Base-by-base conservation (phyloP, 2,113 vertebrate species). In the human region DNA sequence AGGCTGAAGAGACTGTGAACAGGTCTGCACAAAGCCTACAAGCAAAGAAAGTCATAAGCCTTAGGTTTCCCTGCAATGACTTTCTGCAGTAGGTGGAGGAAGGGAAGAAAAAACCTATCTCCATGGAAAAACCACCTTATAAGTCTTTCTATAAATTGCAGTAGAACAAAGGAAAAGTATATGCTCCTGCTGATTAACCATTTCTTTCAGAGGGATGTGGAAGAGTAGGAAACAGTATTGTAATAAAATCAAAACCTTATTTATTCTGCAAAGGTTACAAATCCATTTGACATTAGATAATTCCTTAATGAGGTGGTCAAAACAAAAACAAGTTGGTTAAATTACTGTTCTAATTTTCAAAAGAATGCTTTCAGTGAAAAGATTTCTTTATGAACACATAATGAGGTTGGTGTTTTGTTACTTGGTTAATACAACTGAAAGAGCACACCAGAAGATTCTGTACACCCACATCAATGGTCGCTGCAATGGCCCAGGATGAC, bases 351-450 rank as follows among this genome's bases (percentile, higher is more conserved):
- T 89, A 35, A 72, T 64, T 66, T 66, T 91, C 22, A 57, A 91
- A 97, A 76, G 43, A 8, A 80, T 82, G 32, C 57, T 32, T 93
- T 92, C 40, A 70, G 48, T 40, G n/a, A 90, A 95, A 95, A 81
- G 32, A n/a, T 32, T 45, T 73, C 45, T 75, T 50, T 43, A 79
- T 17, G 20, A 70, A 76, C 12, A 57, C 12, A n/a, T 27, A 78
- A 27, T 78, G 85, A 81, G 25, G 45, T 45, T 75, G 59, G 13
- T 90, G 48, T 89, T 64, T 82, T 50, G 14, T 83, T 85, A 55
- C 61, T 81, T 66, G 3, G 55, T n/a, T 43, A 25, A 27, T 85
- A 50, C 8, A 59, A 72, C 6, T n/a, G 5, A 81, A 64, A 92
- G 2, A 89, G 0, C 5, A 68, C 0, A 27, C 35, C 61, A 66